phyloP scores from a whole-genome alignment of 2,888 invertebrate genomes.

The Cephus rjabovi region DNA sequence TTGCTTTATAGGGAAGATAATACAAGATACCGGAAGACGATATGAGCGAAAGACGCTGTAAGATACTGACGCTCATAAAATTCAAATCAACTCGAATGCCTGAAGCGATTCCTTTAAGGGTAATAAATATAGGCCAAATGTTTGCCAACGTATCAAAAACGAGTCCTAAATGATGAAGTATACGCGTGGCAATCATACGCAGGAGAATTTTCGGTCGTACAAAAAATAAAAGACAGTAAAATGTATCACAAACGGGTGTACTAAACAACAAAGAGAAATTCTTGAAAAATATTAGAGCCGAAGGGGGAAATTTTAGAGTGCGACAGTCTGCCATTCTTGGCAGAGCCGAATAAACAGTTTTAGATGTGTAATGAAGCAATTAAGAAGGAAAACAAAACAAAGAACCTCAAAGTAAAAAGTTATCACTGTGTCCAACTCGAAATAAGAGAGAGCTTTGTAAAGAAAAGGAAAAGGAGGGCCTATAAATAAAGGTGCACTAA shows the following conservation, averaged over 20 bases:
- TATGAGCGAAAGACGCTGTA: neutral
- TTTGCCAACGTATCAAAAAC: neutral
- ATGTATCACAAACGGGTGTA: too few species aligned
- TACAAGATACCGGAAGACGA: neutral
- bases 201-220: neutral
- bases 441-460: slow-evolving; percentile 21
- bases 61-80: neutral
- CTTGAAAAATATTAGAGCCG: neutral
- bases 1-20: neutral
- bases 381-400: neutral
- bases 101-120: neutral
- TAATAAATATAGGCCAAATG: neutral
- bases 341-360: too few species aligned
- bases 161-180: neutral
- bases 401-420: slow-evolving; percentile 9
- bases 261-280: neutral
- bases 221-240: neutral
- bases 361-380: too few species aligned
- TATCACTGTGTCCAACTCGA: slow-evolving; percentile 27
- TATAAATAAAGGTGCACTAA: slow-evolving; percentile 51
- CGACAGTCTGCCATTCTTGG: too few species aligned
- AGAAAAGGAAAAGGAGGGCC: slow-evolving; percentile 24
- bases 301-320: neutral
- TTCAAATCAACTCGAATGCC: neutral
- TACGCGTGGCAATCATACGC: neutral